These are phyloP conservation scores for Frieseomelitta varia DNA, from an alignment of 1,140 invertebrate genomes.

Conservation along the genomic window DNA sequence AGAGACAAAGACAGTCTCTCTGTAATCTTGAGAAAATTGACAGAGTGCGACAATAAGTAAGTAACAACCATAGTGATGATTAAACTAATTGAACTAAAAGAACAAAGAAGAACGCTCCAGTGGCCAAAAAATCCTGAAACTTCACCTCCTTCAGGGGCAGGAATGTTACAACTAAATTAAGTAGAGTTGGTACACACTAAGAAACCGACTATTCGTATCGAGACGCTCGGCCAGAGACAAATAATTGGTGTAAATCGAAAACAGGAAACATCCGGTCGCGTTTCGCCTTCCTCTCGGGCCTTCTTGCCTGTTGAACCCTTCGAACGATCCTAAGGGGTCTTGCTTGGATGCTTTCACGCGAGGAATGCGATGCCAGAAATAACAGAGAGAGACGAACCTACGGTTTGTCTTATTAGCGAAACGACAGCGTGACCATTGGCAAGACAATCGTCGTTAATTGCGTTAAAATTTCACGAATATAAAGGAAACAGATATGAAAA, in stretches of 20 bases:
- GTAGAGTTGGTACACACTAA: neutral
- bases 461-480: constrained; percentile 22
- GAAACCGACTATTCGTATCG: neutral
- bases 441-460: constrained; percentile 7
- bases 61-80: neutral
- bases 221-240: neutral
- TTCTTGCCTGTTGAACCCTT: neutral
- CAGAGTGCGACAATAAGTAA: no score
- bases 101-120: neutral
- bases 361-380: constrained; percentile 24
- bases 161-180: neutral
- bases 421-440: neutral
- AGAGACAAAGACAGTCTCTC: no score
- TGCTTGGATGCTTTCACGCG: constrained; percentile 21
- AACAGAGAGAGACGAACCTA: constrained; percentile 5
- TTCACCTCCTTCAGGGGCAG: neutral
- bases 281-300: neutral
- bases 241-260: neutral
- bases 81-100: neutral
- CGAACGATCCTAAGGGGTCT: constrained; percentile 27
- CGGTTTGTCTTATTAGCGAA: constrained; percentile 3
- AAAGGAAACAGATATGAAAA: constrained; percentile 19
- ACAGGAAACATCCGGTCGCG: neutral
- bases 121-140: neutral
- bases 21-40: no score